Evolutionary conservation across 2,113 vertebrate species (phyloP).

Genomic region (Paralichthys olivaceus): DNA sequence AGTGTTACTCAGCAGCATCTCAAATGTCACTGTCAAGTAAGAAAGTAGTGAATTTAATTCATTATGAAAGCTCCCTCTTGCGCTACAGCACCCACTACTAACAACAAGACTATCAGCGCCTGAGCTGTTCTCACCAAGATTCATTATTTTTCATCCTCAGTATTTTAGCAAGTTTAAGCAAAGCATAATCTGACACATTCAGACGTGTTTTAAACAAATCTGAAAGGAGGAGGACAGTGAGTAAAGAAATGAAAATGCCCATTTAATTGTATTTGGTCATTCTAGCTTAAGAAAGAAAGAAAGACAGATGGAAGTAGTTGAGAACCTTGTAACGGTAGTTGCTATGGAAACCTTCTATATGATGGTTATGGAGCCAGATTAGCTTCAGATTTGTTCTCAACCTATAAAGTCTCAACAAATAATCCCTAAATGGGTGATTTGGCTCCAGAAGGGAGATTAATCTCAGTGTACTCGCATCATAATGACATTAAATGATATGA

Average conservation of each 20-base stretch:
- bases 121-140: neutral
- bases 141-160: neutral
- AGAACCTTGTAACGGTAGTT: neutral
- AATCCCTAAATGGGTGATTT: neutral
- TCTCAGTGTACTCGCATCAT: neutral
- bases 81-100: neutral
- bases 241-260: neutral
- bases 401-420: neutral
- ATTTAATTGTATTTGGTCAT: conserved; percentile 8
- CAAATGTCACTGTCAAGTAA: neutral
- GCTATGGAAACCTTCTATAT: neutral
- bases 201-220: neutral
- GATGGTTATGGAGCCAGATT: neutral
- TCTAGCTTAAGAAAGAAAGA: neutral
- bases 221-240: neutral
- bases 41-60: neutral
- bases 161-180: neutral
- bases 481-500: neutral
- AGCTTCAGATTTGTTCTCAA: neutral
- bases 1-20: neutral
- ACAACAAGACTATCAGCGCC: neutral
- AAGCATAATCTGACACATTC: neutral
- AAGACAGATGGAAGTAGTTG: neutral
- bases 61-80: neutral
- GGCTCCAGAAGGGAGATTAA: neutral